Conservation (phyloP, 2,888 invertebrate species). For the Capitulum mitella region DNA sequence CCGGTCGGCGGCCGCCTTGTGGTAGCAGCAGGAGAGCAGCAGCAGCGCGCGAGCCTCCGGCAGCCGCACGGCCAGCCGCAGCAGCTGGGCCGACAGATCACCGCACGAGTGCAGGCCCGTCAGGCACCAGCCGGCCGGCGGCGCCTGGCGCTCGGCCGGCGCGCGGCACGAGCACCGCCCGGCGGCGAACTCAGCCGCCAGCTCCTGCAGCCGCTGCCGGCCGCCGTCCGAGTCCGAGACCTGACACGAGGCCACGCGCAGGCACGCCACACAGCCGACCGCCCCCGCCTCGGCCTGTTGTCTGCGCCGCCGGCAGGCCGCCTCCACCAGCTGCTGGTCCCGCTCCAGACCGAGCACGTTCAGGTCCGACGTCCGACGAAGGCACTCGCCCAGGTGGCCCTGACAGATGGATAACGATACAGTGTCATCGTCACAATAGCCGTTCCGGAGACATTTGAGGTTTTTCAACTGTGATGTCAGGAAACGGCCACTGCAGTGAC, state of each 20-base stretch:
- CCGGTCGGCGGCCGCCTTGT: conserved; percentile 19
- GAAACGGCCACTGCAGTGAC: no score
- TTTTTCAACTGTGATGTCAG: no score
- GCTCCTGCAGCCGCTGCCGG: conserved; percentile 15
- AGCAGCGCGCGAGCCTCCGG: conserved; percentile 29
- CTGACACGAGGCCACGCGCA: conserved; percentile 27
- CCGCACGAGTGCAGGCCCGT: conserved; percentile 34
- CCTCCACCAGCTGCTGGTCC: conserved; percentile 26
- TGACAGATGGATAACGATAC: no score
- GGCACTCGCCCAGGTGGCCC: conserved; percentile 32
- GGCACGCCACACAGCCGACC: neutral
- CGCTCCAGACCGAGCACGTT: conserved; percentile 31
- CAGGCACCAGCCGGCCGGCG: conserved; percentile 4
- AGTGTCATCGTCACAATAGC: no score
- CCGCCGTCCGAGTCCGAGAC: conserved; percentile 29
- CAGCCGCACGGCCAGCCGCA: conserved; percentile 29
- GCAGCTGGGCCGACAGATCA: conserved; percentile 33
- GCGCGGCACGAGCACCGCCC: neutral
- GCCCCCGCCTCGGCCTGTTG: conserved; percentile 27
- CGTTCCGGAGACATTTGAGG: no score
- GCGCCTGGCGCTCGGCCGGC: neutral
- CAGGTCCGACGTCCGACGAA: conserved; percentile 29
- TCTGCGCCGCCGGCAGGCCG: conserved; percentile 29
- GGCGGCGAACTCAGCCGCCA: conserved; percentile 27
- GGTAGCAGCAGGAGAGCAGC: conserved; percentile 35